Evolutionary conservation across 2,113 vertebrate species (phyloP).

Genomic region (Pelmatolapia mariae): DNA sequence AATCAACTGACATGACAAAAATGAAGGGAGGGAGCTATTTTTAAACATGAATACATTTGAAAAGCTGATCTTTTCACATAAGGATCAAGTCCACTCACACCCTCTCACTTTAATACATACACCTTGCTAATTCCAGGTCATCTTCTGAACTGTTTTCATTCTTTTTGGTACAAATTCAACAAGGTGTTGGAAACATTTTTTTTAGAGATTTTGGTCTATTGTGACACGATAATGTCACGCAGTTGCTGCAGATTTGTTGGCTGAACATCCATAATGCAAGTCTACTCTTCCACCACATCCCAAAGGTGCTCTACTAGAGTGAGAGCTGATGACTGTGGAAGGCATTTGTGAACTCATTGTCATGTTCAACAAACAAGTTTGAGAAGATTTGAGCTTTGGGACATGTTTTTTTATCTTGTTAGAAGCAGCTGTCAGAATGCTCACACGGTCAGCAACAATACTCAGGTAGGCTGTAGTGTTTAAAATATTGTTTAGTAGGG

Average conservation of each 20-base stretch:
- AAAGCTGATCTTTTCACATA: not conserved
- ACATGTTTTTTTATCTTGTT: not conserved
- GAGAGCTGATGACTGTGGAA: not conserved
- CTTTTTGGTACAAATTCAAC: not conserved
- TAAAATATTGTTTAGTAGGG: not conserved
- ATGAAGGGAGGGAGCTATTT: not conserved
- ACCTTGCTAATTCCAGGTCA: not conserved
- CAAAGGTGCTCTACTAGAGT: not conserved
- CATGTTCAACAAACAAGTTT: not conserved
- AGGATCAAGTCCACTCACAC: not conserved
- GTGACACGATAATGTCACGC: not conserved
- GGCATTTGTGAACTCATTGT: not conserved
- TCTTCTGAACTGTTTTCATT: fast-evolving
- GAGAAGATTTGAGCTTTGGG: not conserved
- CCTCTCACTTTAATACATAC: not conserved
- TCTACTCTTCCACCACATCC: not conserved
- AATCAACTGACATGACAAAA: not conserved
- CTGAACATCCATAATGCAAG: not conserved
- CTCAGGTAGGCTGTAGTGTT: not conserved
- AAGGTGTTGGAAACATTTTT: not conserved
- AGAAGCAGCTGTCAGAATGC: not conserved
- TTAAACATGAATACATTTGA: not conserved
- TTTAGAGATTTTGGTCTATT: not conserved
- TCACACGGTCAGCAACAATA: not conserved
- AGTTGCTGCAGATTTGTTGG: not conserved